Conservation (phyloP, 2,113 vertebrate genomes). For the Dasypus novemcinctus region DNA sequence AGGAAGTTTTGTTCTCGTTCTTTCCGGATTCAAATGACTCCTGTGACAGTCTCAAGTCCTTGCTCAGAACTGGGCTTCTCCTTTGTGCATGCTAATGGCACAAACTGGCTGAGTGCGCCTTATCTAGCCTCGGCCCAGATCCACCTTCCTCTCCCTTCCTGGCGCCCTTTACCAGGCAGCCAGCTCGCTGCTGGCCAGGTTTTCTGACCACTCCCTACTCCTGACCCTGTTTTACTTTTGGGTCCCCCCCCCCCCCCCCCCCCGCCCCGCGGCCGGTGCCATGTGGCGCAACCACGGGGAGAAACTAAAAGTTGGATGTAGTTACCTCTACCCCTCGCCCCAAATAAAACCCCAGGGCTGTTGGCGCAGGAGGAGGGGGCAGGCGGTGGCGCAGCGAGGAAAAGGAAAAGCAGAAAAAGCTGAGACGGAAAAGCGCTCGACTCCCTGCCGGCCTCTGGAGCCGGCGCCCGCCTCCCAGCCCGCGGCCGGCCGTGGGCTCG, state of each 20-base stretch:
- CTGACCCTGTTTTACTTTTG: conserved; percentile 40
- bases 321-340: neutral
- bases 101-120: neutral
- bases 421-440: neutral
- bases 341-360: neutral
- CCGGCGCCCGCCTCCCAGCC: neutral
- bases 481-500: neutral
- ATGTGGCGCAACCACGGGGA: neutral
- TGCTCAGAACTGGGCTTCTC: neutral
- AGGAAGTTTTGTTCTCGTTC: neutral
- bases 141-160: neutral
- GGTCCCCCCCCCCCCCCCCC: no score
- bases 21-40: neutral
- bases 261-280: no score
- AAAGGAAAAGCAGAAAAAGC: neutral
- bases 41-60: neutral
- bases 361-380: no score
- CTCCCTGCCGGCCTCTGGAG: neutral
- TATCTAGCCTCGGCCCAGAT: neutral
- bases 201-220: neutral
- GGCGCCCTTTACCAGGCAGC: neutral
- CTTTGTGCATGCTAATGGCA: neutral
- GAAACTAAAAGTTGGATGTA: conserved; percentile 11
- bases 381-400: no score
- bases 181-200: neutral